Conservation (phyloP, 30 jellyfish, hydroid and myxozoan species). For the Hydractinia symbiolongicarpus region DNA sequence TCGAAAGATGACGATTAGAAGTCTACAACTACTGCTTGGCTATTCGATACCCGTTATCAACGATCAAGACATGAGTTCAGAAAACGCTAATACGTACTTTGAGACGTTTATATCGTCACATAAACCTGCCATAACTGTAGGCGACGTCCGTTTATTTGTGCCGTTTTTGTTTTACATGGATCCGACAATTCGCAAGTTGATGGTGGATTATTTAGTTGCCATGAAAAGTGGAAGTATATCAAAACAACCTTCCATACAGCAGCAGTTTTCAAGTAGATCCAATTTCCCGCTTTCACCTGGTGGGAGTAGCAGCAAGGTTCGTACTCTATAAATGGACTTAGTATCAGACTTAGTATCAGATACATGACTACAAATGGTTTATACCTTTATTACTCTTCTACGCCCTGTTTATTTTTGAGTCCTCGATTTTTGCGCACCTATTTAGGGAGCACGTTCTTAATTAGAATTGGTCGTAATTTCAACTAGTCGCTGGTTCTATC, state of each 20-base stretch:
- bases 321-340: neutral
- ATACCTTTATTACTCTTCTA: neutral
- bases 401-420: neutral
- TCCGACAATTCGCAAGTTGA: constrained; percentile 66
- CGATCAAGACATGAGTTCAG: constrained; percentile 63
- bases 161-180: constrained; percentile 79
- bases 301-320: constrained; percentile 32
- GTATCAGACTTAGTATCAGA: neutral
- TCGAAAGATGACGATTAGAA: constrained; percentile 53
- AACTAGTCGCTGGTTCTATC: no score
- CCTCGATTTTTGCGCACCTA: neutral
- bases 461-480: no score
- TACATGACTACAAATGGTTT: neutral
- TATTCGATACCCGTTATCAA: constrained; percentile 74
- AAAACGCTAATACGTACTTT: constrained; percentile 60
- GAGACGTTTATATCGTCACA: constrained; percentile 70
- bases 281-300: constrained; percentile 3
- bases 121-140: constrained; percentile 71
- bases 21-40: constrained; percentile 59
- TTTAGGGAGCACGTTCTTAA: neutral
- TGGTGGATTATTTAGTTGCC: constrained; percentile 79
- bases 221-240: constrained; percentile 60
- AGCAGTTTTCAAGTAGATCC: constrained; percentile 18
- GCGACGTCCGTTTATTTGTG: constrained; percentile 65
- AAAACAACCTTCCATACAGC: constrained; percentile 38